Evolutionary conservation across 2,888 invertebrate species (phyloP).

Genomic region (Lagria hirta): DNA sequence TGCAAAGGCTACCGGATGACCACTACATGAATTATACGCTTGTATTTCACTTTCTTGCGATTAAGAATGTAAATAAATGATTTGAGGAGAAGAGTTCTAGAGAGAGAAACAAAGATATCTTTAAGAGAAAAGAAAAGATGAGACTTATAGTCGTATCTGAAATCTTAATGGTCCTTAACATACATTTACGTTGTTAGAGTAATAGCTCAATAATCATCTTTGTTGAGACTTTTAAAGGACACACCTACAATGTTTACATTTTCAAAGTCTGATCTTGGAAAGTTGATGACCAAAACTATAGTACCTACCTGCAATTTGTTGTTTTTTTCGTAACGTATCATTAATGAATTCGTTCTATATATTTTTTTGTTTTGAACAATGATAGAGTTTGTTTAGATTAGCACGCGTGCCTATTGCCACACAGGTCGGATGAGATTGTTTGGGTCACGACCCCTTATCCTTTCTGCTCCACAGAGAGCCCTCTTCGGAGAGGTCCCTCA

Average conservation of each 20-base stretch:
- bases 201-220: slow-evolving; percentile 33
- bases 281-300: no score
- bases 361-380: no score
- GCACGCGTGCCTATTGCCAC: slow-evolving; percentile 37
- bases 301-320: no score
- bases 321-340: no score
- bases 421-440: slow-evolving; percentile 31
- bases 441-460: slow-evolving; percentile 42
- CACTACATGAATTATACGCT: slow-evolving; percentile 42
- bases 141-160: slow-evolving; percentile 29
- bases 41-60: slow-evolving; percentile 41
- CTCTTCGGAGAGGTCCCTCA: slow-evolving; percentile 26
- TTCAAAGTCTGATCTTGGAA: no score
- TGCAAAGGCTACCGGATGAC: slow-evolving; percentile 46
- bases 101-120: slow-evolving; percentile 30
- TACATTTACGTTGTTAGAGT: slow-evolving; percentile 31
- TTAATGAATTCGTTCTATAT: no score
- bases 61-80: slow-evolving; percentile 42
- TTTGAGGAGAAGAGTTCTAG: no score
- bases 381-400: no score
- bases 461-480: slow-evolving; percentile 24
- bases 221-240: slow-evolving; percentile 1
- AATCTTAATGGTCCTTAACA: slow-evolving; percentile 34
- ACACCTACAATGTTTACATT: no score
- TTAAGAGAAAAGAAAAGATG: slow-evolving; percentile 24